Conservation (phyloP, 2,113 vertebrate genomes). For the Vulpes ferrilata region DNA sequence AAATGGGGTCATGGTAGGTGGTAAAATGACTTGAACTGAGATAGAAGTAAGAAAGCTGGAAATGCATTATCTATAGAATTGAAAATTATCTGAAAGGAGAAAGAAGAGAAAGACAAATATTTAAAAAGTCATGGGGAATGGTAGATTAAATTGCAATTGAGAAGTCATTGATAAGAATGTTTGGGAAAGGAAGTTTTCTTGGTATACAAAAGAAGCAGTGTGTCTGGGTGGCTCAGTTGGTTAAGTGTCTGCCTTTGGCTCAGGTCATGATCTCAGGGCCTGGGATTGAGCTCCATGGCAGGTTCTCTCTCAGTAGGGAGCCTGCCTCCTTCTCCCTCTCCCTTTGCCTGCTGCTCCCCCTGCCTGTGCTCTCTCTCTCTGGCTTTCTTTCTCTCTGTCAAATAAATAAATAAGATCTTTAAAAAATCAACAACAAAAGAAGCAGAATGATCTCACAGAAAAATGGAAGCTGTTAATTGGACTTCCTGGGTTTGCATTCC, state of each 20-base stretch:
- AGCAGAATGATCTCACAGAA: not conserved
- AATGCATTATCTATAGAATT: not conserved
- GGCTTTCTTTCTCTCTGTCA: no score
- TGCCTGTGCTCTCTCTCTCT: no score
- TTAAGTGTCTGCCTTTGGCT: no score
- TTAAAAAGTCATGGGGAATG: not conserved
- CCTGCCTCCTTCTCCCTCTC: no score
- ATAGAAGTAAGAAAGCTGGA: not conserved
- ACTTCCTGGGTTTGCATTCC: not conserved
- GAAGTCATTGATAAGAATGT: not conserved
- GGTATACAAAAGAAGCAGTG: not conserved
- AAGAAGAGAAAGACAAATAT: not conserved
- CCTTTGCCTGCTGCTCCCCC: no score
- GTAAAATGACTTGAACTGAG: not conserved
- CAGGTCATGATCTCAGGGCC: no score
- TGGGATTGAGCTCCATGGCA: no score
- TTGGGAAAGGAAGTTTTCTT: not conserved
- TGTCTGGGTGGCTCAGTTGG: no score
- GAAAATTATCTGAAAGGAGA: conserved; percentile 22
- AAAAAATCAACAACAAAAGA: not conserved
- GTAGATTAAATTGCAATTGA: not conserved
- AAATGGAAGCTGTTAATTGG: not conserved
- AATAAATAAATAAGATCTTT: no score
- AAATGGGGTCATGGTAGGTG: not conserved
- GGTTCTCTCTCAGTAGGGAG: no score